Base-by-base conservation (phyloP, 2,113 vertebrate species). In the Lathamus discolor region DNA sequence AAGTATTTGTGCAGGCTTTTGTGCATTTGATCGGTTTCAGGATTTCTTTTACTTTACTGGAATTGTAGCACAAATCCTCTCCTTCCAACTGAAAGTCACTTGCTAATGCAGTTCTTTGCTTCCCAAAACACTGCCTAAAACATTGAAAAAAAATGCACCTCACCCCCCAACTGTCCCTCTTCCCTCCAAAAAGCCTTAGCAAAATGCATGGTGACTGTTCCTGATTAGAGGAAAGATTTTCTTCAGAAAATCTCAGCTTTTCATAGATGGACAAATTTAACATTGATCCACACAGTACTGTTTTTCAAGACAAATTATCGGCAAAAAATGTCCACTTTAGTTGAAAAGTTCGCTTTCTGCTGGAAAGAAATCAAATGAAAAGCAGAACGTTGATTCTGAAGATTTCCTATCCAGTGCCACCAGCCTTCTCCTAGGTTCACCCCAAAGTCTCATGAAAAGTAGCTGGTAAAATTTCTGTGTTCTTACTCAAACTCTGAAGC, bases 331-430 rank as follows among this genome's bases (percentile, higher is more conserved):
- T 35, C 12, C 7, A 13, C 13, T 73, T 77, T 13, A 48, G 11
- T n/a, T 66, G 44, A 75, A 75, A 70, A 46, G 23, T 64, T 78
- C 44, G 13, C 20, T 25, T 69, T 78, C 28, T 59, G 14, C 14
- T 82, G 49, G 67, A 81, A 75, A 72, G 17, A 39, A 88, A 28
- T 25, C 6, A 14, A 70, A n/a, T 35, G 31, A 74, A 66, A 69
- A 64, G 17, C 1, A 2, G 22, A 49, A 11, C 39, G 23, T 43
- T 67, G 51, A 59, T 24, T 18, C 29, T 80, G 37, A 83, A 54
- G 15, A 7, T 83, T 88, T 93, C 17, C 29, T 31, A 0, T 49
- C 4, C 0, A 0, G 7, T 66, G 11, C 29, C 31, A 24, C 17
- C 59, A 37, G 31, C 20, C 24, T 57, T 49, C 33, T 80, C 14